Percentiles rank a stretch among this genome's conserved stretches.
Evolutionary conservation across 2,113 vertebrate genomes (phyloP).

Genomic region (Sinosuthora webbiana): DNA sequence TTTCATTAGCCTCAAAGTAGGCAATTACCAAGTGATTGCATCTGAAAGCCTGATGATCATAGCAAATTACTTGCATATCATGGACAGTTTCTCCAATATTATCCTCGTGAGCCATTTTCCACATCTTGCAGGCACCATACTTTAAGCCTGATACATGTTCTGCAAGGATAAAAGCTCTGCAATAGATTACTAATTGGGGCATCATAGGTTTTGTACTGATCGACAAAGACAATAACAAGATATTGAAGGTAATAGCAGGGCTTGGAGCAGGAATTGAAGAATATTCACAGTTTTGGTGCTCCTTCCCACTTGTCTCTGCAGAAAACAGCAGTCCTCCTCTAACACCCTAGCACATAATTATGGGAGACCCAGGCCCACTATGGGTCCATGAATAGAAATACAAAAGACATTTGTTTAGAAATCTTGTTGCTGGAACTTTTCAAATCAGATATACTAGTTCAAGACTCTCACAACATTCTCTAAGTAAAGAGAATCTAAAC

Average conservation of each 20-base stretch:
- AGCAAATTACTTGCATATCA: slow-evolving; percentile 14
- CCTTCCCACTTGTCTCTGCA: background rate
- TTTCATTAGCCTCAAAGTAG: slow-evolving; percentile 16
- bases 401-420: background rate
- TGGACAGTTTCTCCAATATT: background rate
- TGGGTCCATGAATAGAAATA: background rate
- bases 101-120: background rate
- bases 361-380: background rate
- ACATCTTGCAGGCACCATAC: background rate
- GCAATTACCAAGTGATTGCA: slow-evolving; percentile 24
- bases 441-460: background rate
- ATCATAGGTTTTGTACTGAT: background rate
- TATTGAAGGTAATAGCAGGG: background rate
- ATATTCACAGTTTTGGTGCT: background rate
- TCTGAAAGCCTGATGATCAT: slow-evolving; percentile 5
- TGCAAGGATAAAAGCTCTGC: background rate
- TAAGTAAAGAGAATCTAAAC: background rate
- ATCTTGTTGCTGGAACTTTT: background rate
- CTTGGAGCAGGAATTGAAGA: background rate
- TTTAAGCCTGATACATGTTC: rapidly evolving
- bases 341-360: background rate
- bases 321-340: background rate
- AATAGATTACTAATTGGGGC: background rate
- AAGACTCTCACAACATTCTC: background rate
- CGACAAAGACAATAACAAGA: background rate